Evolutionary conservation across 2,113 vertebrate genomes (phyloP).

Genomic region (Propithecus coquereli): DNA sequence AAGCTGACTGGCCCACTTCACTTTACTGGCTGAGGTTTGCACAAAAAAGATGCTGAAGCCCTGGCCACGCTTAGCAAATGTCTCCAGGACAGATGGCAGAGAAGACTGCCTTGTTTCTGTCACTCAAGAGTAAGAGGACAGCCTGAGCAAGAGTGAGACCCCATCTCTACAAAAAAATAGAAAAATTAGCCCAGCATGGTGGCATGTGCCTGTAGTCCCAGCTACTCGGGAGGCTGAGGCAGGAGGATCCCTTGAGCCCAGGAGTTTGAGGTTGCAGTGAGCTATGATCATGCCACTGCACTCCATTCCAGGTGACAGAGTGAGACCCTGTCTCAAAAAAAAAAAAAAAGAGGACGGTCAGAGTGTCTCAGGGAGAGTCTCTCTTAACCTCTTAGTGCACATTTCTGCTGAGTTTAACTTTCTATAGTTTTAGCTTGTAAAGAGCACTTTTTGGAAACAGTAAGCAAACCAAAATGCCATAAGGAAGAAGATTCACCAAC

Average conservation of each 20-base stretch:
- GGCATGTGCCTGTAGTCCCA: too few relatives aligned
- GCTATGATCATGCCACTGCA: too few relatives aligned
- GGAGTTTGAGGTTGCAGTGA: too few relatives aligned
- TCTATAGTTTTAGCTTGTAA: not conserved
- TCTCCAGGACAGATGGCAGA: conserved; percentile 3
- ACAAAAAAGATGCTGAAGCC: not conserved
- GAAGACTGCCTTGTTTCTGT: conserved; percentile 12
- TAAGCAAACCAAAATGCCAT: not conserved
- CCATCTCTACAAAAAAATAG: too few relatives aligned
- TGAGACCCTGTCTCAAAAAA: too few relatives aligned
- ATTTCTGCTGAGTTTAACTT: not conserved
- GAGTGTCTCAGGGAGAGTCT: not conserved
- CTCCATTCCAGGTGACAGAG: too few relatives aligned
- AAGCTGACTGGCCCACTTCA: not conserved
- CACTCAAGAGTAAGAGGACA: not conserved
- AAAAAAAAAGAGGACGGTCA: not conserved
- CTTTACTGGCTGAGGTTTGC: conserved; percentile 22
- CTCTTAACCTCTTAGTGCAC: not conserved
- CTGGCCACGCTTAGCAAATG: conserved; percentile 15
- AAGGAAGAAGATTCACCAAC: not conserved
- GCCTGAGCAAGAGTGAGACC: too few relatives aligned
- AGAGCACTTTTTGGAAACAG: conserved; percentile 5
- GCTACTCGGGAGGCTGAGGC: too few relatives aligned
- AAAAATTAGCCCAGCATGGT: too few relatives aligned
- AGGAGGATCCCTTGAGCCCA: too few relatives aligned